A percentile compares a stretch with the other conserved stretches of the same genome.
These are phyloP conservation scores for Melanotaenia maccullochi DNA, from an alignment of 2,797 vertebrate species.

Conservation along the genomic window DNA sequence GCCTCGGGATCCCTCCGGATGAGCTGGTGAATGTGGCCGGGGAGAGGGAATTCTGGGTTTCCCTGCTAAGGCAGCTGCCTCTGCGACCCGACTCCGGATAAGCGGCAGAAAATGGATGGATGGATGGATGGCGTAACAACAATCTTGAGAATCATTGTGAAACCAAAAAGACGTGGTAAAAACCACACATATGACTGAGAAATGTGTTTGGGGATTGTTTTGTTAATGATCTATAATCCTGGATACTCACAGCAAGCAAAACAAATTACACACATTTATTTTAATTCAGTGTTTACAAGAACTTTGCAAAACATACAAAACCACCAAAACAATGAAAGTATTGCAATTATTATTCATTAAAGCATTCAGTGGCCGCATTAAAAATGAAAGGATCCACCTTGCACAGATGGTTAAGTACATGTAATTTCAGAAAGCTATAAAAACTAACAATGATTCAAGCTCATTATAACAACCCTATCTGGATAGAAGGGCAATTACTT, in stretches of 20 bases:
- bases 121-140: not conserved
- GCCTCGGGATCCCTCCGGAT: no score
- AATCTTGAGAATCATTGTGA: no score
- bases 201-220: not conserved
- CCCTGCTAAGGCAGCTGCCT: no score
- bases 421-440: not conserved
- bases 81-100: no score
- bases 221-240: not conserved
- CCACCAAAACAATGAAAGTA: no score
- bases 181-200: not conserved
- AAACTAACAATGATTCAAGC: not conserved
- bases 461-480: not conserved
- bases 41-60: no score
- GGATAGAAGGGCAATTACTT: not conserved
- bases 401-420: not conserved
- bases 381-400: not conserved
- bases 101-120: no score
- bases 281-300: not conserved
- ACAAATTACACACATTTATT: not conserved
- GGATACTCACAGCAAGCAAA: not conserved
- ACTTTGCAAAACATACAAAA: no score
- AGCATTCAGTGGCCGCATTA: not conserved
- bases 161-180: not conserved
- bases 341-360: no score
- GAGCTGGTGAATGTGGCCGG: no score